Base-by-base conservation (phyloP, 2,113 vertebrate species). In the Lonchura striata region DNA sequence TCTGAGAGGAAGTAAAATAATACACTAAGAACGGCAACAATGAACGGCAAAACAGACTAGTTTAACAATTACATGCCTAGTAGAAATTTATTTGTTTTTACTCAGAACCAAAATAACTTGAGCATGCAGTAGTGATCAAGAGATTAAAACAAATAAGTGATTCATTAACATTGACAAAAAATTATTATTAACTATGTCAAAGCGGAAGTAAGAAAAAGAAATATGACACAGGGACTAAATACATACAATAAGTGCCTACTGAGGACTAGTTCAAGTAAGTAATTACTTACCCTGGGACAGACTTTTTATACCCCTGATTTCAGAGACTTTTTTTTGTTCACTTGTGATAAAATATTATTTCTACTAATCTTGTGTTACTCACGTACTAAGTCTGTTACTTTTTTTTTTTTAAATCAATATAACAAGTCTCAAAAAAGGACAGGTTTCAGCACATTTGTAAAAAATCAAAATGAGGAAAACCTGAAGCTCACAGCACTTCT, bases 71-170 rank as follows among this genome's bases (percentile, higher is more conserved):
- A 83, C 50, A 86, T 92, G 57, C 60, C 57, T 79, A 27, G 57
- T 46, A 88, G 8, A 83, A 86, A 49, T 71, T 95, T 95, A 84
- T 96, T 94, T 86, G 83, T 52, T 94, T 92, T 96, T 53, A 82
- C 53, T 68, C 56, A 7, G 60, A 82, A 92, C 52, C n/a, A 92
- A 96, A 95, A 94, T 76, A 96, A 94, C 49, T 86, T 94, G 27
- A 95, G 72, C 83, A 71, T 87, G 77, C 49, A 95, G 80, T 42
- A 71, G 49, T 46, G 91, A 97, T 83, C 33, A 82, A 82, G 92
- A 91, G 72, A 97, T 95, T 89, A 96, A 75, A 94, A 95, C 46
- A 87, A 96, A 95, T 68, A 64, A 44, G 70, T 94, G 69, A 95
- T 79, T 87, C 77, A 95, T 96, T 96, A 97, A 89, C 80, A 86